Evolutionary conservation across 2,888 invertebrate species (phyloP).

Genomic region (Bruchidius siliquastri): DNA sequence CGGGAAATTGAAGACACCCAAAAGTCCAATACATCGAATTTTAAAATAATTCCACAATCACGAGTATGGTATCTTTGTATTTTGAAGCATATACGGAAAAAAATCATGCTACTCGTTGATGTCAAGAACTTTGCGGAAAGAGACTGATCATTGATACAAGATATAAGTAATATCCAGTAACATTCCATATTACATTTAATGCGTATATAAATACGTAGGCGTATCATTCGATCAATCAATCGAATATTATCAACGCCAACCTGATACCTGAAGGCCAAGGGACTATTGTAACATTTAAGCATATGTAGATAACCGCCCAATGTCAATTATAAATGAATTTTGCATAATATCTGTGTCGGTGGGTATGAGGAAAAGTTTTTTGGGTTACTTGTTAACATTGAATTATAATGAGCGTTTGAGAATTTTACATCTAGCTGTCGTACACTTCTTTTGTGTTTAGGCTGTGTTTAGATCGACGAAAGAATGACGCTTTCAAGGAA

Average conservation of each 20-base stretch:
- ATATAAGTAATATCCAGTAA: too few relatives aligned
- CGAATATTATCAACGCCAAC: not conserved
- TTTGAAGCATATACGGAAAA: too few relatives aligned
- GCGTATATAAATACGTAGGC: too few relatives aligned
- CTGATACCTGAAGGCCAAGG: not conserved
- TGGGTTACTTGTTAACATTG: not conserved
- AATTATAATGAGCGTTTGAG: not conserved
- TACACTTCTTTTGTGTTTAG: not conserved
- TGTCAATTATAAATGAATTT: not conserved
- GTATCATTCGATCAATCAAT: not conserved
- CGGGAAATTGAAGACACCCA: too few relatives aligned
- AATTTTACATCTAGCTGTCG: not conserved
- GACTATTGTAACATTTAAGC: not conserved
- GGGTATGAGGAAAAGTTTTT: not conserved
- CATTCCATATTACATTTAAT: too few relatives aligned
- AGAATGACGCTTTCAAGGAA: too few relatives aligned
- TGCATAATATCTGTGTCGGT: not conserved
- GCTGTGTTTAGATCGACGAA: not conserved
- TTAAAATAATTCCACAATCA: too few relatives aligned
- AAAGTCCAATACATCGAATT: too few relatives aligned
- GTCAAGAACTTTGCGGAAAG: too few relatives aligned
- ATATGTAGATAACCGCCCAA: not conserved
- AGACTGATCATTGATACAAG: too few relatives aligned
- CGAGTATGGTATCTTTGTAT: too few relatives aligned
- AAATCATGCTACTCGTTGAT: too few relatives aligned